These are phyloP conservation scores for Platycheirus rosarum DNA, from an alignment of 2,888 invertebrate species.

Conservation along the genomic window DNA sequence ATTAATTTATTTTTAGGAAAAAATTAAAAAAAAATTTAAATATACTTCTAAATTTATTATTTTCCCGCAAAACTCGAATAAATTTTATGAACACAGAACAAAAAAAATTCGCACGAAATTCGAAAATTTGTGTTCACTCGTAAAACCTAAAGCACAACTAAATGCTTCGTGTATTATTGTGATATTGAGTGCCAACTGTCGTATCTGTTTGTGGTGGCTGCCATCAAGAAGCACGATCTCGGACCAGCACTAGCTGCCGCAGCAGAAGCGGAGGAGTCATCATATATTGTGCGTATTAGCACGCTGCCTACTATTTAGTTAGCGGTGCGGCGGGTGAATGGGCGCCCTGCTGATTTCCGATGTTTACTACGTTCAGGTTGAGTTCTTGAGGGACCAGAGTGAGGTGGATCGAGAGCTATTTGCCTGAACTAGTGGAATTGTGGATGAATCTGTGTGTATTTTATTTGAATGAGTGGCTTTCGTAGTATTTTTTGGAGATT, in stretches of 20 bases:
- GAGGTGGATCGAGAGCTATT: conserved; percentile 36
- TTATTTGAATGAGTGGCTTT: conserved; percentile 54
- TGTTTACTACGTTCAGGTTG: conserved; percentile 72
- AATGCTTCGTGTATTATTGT: conserved; percentile 65
- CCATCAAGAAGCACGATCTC: conserved; percentile 63
- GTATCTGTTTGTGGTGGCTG: conserved; percentile 69
- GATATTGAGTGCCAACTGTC: conserved; percentile 71
- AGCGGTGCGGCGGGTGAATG: conserved; percentile 34
- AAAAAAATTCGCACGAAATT: conserved; percentile 69
- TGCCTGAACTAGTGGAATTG: conserved; percentile 45
- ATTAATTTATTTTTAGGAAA: conserved; percentile 65
- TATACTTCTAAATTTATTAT: conserved; percentile 26
- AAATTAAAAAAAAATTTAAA: conserved; percentile 30
- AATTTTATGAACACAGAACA: conserved; percentile 1
- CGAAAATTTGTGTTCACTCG: conserved; percentile 61
- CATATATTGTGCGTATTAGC: conserved; percentile 54
- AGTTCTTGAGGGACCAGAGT: conserved; percentile 36
- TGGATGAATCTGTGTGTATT: conserved; percentile 48
- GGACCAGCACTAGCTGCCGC: conserved; percentile 38
- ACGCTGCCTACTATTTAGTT: conserved; percentile 38
- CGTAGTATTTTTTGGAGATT: conserved; percentile 37
- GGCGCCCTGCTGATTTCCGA: conserved; percentile 58
- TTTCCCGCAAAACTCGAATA: conserved; percentile 48
- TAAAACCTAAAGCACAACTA: conserved; percentile 70
- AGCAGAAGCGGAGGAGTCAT: conserved; percentile 67